Base-by-base conservation (phyloP, 2,797 vertebrate genomes). In the Hoplostethus atlanticus region DNA sequence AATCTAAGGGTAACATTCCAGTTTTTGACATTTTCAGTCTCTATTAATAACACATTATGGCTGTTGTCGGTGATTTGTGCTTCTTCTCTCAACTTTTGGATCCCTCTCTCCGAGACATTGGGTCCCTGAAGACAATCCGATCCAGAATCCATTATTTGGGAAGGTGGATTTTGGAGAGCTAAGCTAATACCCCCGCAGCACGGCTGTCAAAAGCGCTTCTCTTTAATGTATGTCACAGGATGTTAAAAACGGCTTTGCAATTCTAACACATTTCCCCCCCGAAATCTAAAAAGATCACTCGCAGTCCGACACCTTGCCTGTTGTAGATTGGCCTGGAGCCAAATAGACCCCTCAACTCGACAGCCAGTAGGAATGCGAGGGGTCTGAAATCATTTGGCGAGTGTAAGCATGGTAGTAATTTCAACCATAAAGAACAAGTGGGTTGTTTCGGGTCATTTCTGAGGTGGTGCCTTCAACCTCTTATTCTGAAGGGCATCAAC, bases 61-160 rank as follows among this genome's bases (percentile, higher is more conserved):
- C 54, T 42, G 8, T 8, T 40, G 38, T 42, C 10, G n/a, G 30
- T 56, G 31, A 34, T 56, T 56, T 34, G 28, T 34, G 31, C 15
- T 56, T 36, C 31, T 56, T 15, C 5, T 1, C 4, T 12, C 21
- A 56, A 34, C 28, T 16, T 16, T 36, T 6, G 54, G 31, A 13
- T 25, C 54, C 31, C 2, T 28, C 30, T 56, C 28, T 6, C 28
- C 5, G 10, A 30, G 12, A 31, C 52, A 31, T 28, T 30, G 28
- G 28, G 11, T 31, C 52, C 28, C 28, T 7, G 4, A 28, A 25
- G 52, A 54, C 34, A 8, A 36, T 36, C 34, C 7, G 34, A 36
- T 54, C 52, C 52, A 54, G 52, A 54, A 54, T 54, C 52, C 25
- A 13, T 54, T 54, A 31, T 54, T 30, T 52, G 21, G 8, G 21